Evolutionary conservation across 1,140 invertebrate genomes (phyloP).

Genomic region (Pogonognathellus flavescens): DNA sequence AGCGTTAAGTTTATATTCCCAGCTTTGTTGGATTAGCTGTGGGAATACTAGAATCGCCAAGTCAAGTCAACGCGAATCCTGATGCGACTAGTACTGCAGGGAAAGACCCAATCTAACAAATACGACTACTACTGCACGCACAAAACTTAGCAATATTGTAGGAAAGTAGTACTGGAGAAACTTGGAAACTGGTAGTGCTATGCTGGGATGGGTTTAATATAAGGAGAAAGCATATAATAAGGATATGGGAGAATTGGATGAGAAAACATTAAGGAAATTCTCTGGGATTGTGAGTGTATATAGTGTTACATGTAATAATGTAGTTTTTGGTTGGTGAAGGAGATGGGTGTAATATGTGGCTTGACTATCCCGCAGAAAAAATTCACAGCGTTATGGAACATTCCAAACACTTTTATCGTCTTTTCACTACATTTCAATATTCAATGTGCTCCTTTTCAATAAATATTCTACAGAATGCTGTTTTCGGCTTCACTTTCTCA

Average conservation of each 20-base stretch:
- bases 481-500: too few relatives aligned
- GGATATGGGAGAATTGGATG: background rate
- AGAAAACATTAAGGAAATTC: background rate
- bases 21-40: slow-evolving; percentile 24
- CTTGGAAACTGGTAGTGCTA: too few relatives aligned
- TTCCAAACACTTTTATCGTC: slow-evolving; percentile 16
- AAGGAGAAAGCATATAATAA: too few relatives aligned
- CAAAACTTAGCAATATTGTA: too few relatives aligned
- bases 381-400: slow-evolving; percentile 15
- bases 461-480: background rate
- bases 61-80: background rate
- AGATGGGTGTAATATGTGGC: background rate
- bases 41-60: background rate
- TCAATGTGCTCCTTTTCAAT: slow-evolving; percentile 13
- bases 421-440: slow-evolving; percentile 39
- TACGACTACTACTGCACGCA: too few relatives aligned
- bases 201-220: too few relatives aligned
- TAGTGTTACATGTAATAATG: too few relatives aligned
- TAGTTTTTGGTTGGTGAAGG: too few relatives aligned
- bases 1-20: too few relatives aligned
- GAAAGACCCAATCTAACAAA: too few relatives aligned
- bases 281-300: slow-evolving; percentile 8
- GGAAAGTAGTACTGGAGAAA: too few relatives aligned
- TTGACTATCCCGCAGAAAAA: slow-evolving; percentile 14
- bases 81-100: background rate